Evolutionary conservation across 2,888 invertebrate genomes (phyloP).

Genomic region (Acleris literana): DNA sequence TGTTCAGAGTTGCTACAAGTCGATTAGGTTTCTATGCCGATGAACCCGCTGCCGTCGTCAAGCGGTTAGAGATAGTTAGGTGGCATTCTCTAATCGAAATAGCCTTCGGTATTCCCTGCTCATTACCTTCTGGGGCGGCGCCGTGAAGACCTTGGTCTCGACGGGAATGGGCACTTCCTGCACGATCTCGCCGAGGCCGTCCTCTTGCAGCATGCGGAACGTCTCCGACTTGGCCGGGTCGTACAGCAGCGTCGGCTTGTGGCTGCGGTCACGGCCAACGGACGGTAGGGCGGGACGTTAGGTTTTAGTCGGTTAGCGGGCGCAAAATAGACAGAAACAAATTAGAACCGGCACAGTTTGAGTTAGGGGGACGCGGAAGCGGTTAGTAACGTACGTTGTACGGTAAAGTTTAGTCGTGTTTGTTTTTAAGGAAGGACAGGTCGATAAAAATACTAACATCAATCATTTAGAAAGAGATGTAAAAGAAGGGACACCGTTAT

Average conservation of each 20-base stretch:
- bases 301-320: slow-evolving; percentile 81
- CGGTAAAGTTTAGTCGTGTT: slow-evolving; percentile 60
- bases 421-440: slow-evolving; percentile 91
- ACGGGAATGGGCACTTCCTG: slow-evolving; percentile 89
- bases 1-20: too few species aligned
- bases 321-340: slow-evolving; percentile 72
- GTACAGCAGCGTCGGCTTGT: slow-evolving; percentile 89
- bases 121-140: slow-evolving; percentile 84
- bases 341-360: slow-evolving; percentile 63
- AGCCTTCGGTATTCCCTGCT: too few species aligned
- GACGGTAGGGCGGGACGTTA: slow-evolving; percentile 62
- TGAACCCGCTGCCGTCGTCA: too few species aligned
- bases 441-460: slow-evolving; percentile 92
- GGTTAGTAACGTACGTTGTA: slow-evolving; percentile 58
- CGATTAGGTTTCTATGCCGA: too few species aligned
- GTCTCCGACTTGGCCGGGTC: slow-evolving; percentile 95
- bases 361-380: slow-evolving; percentile 62
- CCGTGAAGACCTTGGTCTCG: slow-evolving; percentile 90
- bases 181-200: slow-evolving; percentile 85
- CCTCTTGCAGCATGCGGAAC: slow-evolving; percentile 93
- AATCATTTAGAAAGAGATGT: slow-evolving; percentile 70
- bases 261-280: slow-evolving; percentile 58
- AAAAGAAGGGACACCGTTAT: slow-evolving; percentile 52
- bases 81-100: too few species aligned
- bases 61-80: too few species aligned